Conservation (phyloP, 2,888 invertebrate genomes). For the Hedya salicella region DNA sequence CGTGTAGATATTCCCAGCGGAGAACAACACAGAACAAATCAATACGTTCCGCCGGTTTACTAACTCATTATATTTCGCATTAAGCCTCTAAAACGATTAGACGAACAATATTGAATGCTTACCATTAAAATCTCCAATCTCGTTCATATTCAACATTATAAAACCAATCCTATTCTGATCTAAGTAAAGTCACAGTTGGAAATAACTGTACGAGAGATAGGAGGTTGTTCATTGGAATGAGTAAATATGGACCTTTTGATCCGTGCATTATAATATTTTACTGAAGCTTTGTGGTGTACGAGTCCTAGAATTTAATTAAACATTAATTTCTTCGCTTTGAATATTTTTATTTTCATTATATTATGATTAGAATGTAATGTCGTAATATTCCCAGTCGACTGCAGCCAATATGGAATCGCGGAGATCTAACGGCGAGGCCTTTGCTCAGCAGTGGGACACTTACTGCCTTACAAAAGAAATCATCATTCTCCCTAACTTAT, state of each 20-base stretch:
- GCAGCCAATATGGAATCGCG: no score
- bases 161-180: neutral
- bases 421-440: no score
- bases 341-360: conserved; percentile 3
- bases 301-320: conserved; percentile 20
- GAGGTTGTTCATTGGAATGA: neutral
- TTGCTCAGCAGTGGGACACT: no score
- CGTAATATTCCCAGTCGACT: no score
- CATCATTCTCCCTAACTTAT: no score
- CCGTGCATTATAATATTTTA: conserved; percentile 18
- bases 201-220: neutral
- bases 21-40: conserved; percentile 52
- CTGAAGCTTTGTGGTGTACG: neutral
- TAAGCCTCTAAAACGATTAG: conserved; percentile 52
- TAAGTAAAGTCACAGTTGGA: neutral
- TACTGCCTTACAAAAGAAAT: no score
- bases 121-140: conserved; percentile 25
- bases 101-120: conserved; percentile 20
- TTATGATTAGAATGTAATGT: no score
- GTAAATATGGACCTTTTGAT: conserved; percentile 7
- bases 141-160: neutral
- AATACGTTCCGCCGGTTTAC: conserved; percentile 67
- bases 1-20: neutral
- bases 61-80: conserved; percentile 65
- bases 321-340: neutral